phyloP scores from a whole-genome alignment of 1,140 invertebrate species.

The Papilio polyxenes region DNA sequence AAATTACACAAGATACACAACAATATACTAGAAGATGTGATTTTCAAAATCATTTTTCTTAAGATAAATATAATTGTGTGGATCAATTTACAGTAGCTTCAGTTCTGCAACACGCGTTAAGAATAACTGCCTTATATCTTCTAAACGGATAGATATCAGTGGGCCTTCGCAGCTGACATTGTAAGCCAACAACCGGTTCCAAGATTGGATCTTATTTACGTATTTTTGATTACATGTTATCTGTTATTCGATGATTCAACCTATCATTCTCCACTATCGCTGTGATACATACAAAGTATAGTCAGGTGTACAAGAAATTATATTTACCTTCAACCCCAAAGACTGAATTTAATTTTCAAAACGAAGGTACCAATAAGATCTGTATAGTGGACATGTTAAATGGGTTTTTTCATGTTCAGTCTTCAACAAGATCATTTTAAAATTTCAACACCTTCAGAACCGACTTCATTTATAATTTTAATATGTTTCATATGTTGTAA shows the following conservation, averaged over 20 bases:
- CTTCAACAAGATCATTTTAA: too few relatives aligned
- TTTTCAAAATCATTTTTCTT: slow-evolving; percentile 57
- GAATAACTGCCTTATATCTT: slow-evolving; percentile 69
- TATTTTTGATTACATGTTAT: slow-evolving; percentile 16
- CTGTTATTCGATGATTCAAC: background rate
- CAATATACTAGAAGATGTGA: slow-evolving; percentile 42
- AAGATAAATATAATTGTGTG: slow-evolving; percentile 36
- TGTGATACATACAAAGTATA: too few relatives aligned
- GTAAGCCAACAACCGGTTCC: slow-evolving; percentile 55
- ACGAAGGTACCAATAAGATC: too few relatives aligned
- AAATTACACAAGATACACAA: slow-evolving; percentile 52
- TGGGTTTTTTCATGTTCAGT: too few relatives aligned
- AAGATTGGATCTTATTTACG: slow-evolving; percentile 41
- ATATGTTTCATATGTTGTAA: too few relatives aligned
- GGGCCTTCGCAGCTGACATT: slow-evolving; percentile 63
- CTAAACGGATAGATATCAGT: slow-evolving; percentile 57
- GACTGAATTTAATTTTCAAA: too few relatives aligned
- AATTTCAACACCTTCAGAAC: too few relatives aligned
- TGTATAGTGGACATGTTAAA: too few relatives aligned
- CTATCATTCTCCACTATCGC: too few relatives aligned
- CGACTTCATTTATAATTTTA: too few relatives aligned
- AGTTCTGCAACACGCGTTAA: slow-evolving; percentile 48
- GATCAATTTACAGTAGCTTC: slow-evolving; percentile 52
- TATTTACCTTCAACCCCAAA: too few relatives aligned
- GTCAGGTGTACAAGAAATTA: too few relatives aligned